Conservation (phyloP, 2,888 invertebrate genomes). For the Tinea semifulvella region DNA sequence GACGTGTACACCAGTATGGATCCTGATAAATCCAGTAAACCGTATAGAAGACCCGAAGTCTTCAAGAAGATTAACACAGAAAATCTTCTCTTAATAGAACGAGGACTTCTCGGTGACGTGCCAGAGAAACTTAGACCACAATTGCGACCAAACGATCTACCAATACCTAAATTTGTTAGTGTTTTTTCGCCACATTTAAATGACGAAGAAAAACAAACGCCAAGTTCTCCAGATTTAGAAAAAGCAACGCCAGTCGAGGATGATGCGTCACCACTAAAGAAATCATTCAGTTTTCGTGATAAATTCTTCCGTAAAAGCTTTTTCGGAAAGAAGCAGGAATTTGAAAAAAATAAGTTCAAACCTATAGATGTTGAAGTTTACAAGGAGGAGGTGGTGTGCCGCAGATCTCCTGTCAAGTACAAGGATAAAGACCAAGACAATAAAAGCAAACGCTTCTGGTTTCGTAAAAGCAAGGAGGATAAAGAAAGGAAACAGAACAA, state of each 20-base stretch:
- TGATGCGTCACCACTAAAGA: conserved; percentile 39
- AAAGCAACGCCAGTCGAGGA: conserved; percentile 33
- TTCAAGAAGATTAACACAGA: conserved; percentile 50
- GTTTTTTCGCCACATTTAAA: conserved; percentile 43
- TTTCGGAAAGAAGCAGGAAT: conserved; percentile 42
- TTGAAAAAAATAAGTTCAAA: conserved; percentile 38
- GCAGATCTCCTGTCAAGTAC: conserved; percentile 3
- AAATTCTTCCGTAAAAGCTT: conserved; percentile 45
- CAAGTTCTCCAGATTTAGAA: conserved; percentile 37
- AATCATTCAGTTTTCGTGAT: conserved; percentile 54
- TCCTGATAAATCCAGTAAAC: conserved; percentile 31
- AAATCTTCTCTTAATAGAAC: conserved; percentile 45
- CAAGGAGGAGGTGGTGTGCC: conserved; percentile 19
- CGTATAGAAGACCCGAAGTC: conserved; percentile 37
- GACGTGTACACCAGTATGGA: conserved; percentile 44
- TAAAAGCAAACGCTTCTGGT: conserved; percentile 50
- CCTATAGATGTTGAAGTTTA: conserved; percentile 28
- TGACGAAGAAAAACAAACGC: conserved; percentile 27
- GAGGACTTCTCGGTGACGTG: conserved; percentile 50
- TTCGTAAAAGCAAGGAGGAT: conserved; percentile 47
- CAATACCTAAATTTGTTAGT: conserved; percentile 52
- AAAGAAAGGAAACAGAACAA: conserved; percentile 26
- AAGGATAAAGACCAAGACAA: conserved; percentile 38
- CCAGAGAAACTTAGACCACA: conserved; percentile 48
- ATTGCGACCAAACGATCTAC: conserved; percentile 37